Conservation (phyloP, 1,140 invertebrate genomes). For the Harlomillsia oculata region DNA sequence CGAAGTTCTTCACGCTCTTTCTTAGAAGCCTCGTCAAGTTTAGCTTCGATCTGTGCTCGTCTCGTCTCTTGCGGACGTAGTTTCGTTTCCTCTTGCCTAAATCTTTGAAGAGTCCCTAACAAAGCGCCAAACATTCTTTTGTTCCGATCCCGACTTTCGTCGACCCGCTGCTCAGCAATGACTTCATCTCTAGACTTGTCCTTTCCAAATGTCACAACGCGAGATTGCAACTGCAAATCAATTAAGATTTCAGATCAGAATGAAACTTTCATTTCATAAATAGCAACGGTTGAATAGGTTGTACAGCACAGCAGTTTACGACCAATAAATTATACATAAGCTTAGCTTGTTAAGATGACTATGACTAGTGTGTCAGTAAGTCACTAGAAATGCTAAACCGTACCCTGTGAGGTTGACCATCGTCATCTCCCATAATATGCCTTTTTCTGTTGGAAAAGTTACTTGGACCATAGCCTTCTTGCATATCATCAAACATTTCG, state of each 20-base stretch:
- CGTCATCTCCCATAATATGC: no score
- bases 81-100: slow-evolving; percentile 85
- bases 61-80: slow-evolving; percentile 63
- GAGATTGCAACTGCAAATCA: slow-evolving; percentile 29
- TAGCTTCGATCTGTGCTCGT: slow-evolving; percentile 78
- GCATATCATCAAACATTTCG: no score
- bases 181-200: slow-evolving; percentile 58
- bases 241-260: no score
- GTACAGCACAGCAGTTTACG: not conserved
- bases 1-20: slow-evolving; percentile 75
- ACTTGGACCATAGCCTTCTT: no score
- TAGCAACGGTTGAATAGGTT: slow-evolving; percentile 1
- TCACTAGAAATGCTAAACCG: no score
- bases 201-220: slow-evolving; percentile 28
- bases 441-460: no score
- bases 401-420: no score
- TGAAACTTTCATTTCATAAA: slow-evolving; percentile 3
- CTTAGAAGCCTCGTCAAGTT: slow-evolving; percentile 81
- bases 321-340: no score
- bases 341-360: no score
- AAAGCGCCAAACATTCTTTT: slow-evolving; percentile 89
- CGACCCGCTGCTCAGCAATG: slow-evolving; percentile 69
- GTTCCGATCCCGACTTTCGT: slow-evolving; percentile 54
- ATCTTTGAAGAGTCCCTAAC: slow-evolving; percentile 86
- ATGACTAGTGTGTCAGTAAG: no score